Base-by-base conservation (phyloP, 2,888 invertebrate genomes). In the Eucriotettix oculatus region DNA sequence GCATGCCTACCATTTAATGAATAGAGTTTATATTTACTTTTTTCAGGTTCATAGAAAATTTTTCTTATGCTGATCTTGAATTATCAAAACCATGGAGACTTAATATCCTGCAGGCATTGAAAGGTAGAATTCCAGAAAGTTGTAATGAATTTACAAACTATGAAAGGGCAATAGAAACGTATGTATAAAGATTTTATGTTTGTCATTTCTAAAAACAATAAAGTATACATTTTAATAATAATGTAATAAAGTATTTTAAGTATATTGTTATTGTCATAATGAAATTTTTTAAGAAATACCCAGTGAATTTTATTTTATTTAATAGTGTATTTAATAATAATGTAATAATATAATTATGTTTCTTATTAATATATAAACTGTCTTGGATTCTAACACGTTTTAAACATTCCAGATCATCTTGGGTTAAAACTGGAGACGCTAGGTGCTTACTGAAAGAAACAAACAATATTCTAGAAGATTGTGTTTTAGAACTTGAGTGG, bases 381-480 rank as follows among this genome's bases (percentile, higher is more conserved):
- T 29, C 2, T 29, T 29, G 29, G 29, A 29, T 29, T 29, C 29
- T 7, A 29, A 29, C 29, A 29, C 29, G 2, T 5, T 29, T 29
- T 29, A 7, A 29, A 29, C 16, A 42, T 54, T 62, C 57, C 58
- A 74, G 75, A 67, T 85, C 86, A 29, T 90, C 90, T 0, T 93
- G 92, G 90, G 81, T 88, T 0, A 87, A 91, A 68, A 85, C 85
- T 62, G 89, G 88, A 53, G 87, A 90, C 73, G 86, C 87, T 0
- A 81, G 87, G 68, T 82, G 86, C 63, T 64, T 65, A 16, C 63
- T 72, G 60, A 71, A 71, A 54, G 65, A 70, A 42, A 68, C 70
- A 58, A 67, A 63, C 48, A 67, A 76, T 61, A 73, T 77, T 48
- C 83, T 80, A 70, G 85, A 87, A 67, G 90, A 90, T 67, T 88